Percentiles rank a stretch among this genome's conserved stretches.
Evolutionary conservation across 2,113 vertebrate species (phyloP).

Genomic region (Cyanoliseus patagonus): DNA sequence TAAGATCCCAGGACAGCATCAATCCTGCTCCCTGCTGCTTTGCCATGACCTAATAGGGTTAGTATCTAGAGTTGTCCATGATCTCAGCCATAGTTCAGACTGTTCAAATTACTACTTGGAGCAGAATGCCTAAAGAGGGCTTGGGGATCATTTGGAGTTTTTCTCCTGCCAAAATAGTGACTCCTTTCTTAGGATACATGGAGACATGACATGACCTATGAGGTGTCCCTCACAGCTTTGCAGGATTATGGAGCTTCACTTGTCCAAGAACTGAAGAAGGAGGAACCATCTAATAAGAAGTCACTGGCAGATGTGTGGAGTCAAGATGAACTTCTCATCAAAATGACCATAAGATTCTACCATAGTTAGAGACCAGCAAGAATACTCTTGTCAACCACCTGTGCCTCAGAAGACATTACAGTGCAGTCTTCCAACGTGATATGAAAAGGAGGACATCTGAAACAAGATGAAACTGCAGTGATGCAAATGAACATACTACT

Average conservation of each 20-base stretch:
- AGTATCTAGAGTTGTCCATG: background rate
- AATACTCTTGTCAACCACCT: background rate
- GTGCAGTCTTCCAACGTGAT: background rate
- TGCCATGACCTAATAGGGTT: background rate
- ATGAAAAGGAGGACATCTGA: background rate
- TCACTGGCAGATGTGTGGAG: background rate
- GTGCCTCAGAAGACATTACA: background rate
- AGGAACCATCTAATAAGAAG: background rate
- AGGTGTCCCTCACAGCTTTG: background rate
- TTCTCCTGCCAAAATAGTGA: background rate
- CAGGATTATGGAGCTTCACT: background rate
- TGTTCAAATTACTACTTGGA: background rate
- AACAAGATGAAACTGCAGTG: background rate
- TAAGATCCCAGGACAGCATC: background rate
- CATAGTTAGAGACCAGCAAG: background rate
- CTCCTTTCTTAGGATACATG: background rate
- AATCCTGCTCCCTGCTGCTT: background rate
- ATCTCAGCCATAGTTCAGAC: background rate
- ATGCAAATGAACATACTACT: background rate
- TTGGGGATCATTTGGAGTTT: background rate
- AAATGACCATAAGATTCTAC: background rate
- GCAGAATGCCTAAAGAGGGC: background rate
- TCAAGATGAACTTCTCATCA: background rate
- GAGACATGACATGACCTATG: background rate
- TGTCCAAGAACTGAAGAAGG: background rate